Evolutionary conservation across 1,140 invertebrate genomes (phyloP), one percentile per base, ranked within the genome.

Genomic region (Chelonus insularis): DNA sequence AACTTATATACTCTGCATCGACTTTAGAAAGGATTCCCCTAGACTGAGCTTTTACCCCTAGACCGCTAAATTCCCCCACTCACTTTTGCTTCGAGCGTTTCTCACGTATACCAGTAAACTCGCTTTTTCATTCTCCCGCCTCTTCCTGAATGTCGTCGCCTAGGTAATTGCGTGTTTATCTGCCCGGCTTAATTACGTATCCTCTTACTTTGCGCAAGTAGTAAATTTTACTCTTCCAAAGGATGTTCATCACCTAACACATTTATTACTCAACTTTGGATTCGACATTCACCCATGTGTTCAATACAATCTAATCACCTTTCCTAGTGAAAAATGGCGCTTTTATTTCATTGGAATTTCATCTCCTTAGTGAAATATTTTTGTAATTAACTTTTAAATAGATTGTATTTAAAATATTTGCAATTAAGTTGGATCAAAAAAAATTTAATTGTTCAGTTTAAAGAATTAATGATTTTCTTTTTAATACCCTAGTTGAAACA

Each of bases 141-240:
- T 45, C 43, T 59, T 57, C 51, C 23, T 21, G 21, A 18, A 58
- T 66, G 62, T 72, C 70, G 68, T 69, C 71, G 65, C 67, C 57
- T 63, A 65, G 68, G 67, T 75, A 74, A 75, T 75, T 75, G 73
- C 72, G 67, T 74, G 72, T 75, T 75, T 75, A 75, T 75, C 71
- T 70, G 72, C 72, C 67, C 63, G 66, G 71, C 72, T 74, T 75
- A 75, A 75, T 75, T 75, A 75, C 73, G 70, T 73, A 70, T 75
- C 70, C 71, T 70, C 73, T 71, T 74, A 72, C 71, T 70, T 70
- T 67, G 68, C 70, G 64, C 64, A 61, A 65, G 68, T 74, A 68
- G 68, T 74, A 72, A 73, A 73, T 73, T 73, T 71, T 57, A 62
- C 63, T 52, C n/a, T 4, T 3, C 21, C 11, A 29, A 43, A 51